These are phyloP conservation scores for Clunio marinus DNA, from an alignment of 2,888 invertebrate genomes.

Conservation along the genomic window DNA sequence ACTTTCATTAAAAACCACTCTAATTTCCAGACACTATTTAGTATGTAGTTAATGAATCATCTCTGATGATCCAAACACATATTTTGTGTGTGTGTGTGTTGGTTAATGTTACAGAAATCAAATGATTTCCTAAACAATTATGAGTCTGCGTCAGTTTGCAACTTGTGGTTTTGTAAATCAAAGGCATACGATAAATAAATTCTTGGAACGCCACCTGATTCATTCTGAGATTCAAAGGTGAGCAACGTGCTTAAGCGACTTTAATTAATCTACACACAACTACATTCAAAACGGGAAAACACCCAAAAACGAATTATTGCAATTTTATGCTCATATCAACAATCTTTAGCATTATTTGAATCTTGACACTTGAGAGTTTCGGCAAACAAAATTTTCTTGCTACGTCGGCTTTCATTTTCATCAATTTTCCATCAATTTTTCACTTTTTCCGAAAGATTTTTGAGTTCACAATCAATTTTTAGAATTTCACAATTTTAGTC, in stretches of 20 bases:
- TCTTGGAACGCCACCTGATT: not conserved
- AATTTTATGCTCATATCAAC: too few species aligned
- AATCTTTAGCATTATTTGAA: not conserved
- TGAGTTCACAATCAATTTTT: not conserved
- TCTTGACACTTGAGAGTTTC: not conserved
- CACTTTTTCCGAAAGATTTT: slow-evolving; percentile 3
- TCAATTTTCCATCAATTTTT: not conserved
- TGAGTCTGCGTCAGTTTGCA: not conserved
- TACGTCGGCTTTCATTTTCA: not conserved
- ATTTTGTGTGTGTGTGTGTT: not conserved
- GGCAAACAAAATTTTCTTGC: not conserved
- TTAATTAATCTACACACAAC: not conserved
- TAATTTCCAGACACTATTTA: not conserved
- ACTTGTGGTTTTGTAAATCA: not conserved
- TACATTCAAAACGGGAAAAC: slow-evolving; percentile 8
- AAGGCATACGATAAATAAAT: not conserved
- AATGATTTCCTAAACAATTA: not conserved
- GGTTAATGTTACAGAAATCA: too few species aligned
- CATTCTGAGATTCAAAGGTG: not conserved
- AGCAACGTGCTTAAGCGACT: not conserved
- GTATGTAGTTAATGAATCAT: not conserved
- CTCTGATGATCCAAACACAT: not conserved
- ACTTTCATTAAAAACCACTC: not conserved
- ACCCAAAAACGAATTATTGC: slow-evolving; percentile 12
- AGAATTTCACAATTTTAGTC: not conserved